Conservation (phyloP, 1,140 invertebrate genomes). For the Trichonephila clavipes region DNA sequence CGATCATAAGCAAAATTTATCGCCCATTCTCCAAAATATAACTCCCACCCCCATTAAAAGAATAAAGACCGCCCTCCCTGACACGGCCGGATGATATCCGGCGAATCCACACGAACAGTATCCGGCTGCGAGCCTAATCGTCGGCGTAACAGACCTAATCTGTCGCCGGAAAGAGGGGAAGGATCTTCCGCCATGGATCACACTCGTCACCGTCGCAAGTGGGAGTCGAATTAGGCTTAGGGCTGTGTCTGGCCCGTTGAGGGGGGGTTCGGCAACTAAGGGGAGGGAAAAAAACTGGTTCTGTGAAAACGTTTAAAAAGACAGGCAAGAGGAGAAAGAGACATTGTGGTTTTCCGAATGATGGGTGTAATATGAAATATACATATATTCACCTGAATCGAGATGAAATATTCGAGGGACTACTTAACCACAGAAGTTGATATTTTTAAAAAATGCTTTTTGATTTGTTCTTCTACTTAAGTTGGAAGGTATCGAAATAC, state of each 20-base stretch:
- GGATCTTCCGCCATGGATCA: conserved; percentile 24
- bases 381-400: background rate
- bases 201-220: conserved; percentile 55
- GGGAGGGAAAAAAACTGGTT: conserved; percentile 35
- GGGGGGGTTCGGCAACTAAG: background rate
- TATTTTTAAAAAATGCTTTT: background rate
- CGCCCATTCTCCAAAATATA: background rate
- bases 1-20: background rate
- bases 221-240: conserved; percentile 56
- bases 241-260: background rate
- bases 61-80: conserved; percentile 45
- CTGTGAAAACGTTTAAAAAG: conserved; percentile 37
- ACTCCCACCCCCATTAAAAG: conserved; percentile 10
- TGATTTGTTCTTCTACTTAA: background rate
- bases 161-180: conserved; percentile 24
- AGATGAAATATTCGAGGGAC: background rate
- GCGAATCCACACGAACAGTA: background rate
- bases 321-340: background rate
- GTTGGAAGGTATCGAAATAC: no score
- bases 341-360: conserved; percentile 5
- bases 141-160: background rate
- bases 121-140: conserved; percentile 12
- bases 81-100: conserved; percentile 17
- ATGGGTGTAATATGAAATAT: background rate
- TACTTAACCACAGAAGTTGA: background rate